Evolutionary conservation across 2,888 invertebrate genomes (phyloP), one percentile per base, ranked within the genome.

Genomic region (Hololepta plana): DNA sequence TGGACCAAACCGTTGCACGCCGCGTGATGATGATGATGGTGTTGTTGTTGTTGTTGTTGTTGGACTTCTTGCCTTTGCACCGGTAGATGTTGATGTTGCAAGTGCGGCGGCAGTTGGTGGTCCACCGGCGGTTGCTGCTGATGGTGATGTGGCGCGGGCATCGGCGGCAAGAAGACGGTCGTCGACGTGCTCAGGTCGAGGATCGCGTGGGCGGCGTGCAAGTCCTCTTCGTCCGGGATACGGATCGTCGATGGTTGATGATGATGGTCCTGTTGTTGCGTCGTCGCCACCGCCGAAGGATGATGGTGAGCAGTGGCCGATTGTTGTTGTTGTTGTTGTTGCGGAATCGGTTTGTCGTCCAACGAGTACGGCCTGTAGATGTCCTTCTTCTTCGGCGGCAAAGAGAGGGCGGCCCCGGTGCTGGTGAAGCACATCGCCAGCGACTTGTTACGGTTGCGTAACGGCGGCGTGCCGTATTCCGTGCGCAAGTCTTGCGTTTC

Each of bases 371-470:
- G 87, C 34, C 85, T 64, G 53, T 85, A 87, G 42, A 87, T 82
- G 53, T 87, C 85, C 53, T 85, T 84, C 55, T 85, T 85, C 55
- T 85, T 85, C 3, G 85, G 85, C 35, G 87, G 85, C 44, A 85
- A 56, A 31, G 81, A 79, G 13, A 82, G 59, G 19, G 79, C 68
- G n/a, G 77, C 72, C 23, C 80, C 81, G 9, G 81, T 81, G 53
- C 81, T 82, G 26, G 81, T 82, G 52, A 76, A 82, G 47, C 80
- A 81, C 73, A 81, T 79, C 20, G 81, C 64, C 37, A 75, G 60
- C 32, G 80, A 77, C 55, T 80, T 79, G 50, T 69, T 61, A 51
- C 62, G 60, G 47, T 46, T 38, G n/a, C 29, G 20, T 45, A 43
- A 23, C 48, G 50, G 51, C 44, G 57, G 53, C n/a, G 17, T 17